Base-by-base conservation (phyloP, 92 coral and sea anemone species). In the Isaurus tuberculatus region DNA sequence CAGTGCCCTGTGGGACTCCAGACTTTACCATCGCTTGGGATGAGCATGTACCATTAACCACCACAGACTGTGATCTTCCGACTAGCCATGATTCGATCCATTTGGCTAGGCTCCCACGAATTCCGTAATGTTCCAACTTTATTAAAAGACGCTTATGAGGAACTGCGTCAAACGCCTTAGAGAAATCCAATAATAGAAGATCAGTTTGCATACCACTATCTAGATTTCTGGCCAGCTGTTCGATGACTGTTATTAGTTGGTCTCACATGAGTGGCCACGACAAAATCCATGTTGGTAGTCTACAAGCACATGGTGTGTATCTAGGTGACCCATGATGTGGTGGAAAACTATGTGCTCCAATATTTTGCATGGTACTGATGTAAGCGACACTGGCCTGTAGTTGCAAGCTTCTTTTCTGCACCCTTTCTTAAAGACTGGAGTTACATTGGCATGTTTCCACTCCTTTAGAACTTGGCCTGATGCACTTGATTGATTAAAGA, bases 241-340 rank as follows among this genome's bases (percentile, higher is more conserved):
- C n/a, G n/a, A n/a, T n/a, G n/a, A n/a, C n/a, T n/a, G n/a, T n/a
- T n/a, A n/a, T n/a, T n/a, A n/a, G n/a, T n/a, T n/a, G n/a, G n/a
- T n/a, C n/a, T n/a, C n/a, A n/a, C n/a, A n/a, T n/a, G n/a, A 37
- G 43, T 19, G 1, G 26, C 26, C 22, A 58, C 26, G 65, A 10
- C 71, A 82, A 73, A 87, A 87, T 64, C 90, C 90, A 72, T 80
- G 90, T 87, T 87, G 86, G 36, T 33, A 40, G 55, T 87, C 66
- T 14, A 87, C 86, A 32, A 87, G 48, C 14, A 87, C 70, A 31
- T 73, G 71, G 40, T 51, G 48, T 37, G 83, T 42, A 10, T 78
- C 79, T 46, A 88, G 91, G 37, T 88, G 85, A 11, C 58, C 10
- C 86, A 81, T 81, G 32, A 87, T 81, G 16, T 81, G 64, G 37